These are phyloP conservation scores for Ciconia boyciana DNA, from an alignment of 2,113 vertebrate genomes.

Conservation along the genomic window DNA sequence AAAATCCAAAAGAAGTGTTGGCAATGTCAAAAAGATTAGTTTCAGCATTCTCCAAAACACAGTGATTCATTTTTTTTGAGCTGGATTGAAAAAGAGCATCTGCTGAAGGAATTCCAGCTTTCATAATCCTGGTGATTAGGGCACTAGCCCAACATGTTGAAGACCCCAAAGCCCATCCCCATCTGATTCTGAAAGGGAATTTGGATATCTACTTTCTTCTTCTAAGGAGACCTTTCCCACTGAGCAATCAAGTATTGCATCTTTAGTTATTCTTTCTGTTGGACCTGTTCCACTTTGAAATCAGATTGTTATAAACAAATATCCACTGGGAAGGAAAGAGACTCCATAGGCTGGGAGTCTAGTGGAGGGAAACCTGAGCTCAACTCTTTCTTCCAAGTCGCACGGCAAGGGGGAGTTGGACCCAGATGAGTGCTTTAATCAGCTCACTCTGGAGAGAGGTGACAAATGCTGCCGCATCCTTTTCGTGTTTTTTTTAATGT, in stretches of 20 bases:
- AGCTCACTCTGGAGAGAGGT: not conserved
- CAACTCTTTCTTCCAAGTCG: not conserved
- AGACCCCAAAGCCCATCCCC: not conserved
- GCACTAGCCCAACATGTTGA: not conserved
- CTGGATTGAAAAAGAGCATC: not conserved
- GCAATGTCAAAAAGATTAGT: slow-evolving; percentile 6
- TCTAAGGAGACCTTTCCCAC: not conserved
- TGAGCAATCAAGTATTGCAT: not conserved
- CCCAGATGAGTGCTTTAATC: not conserved
- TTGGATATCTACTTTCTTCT: not conserved
- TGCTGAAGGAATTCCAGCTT: not conserved
- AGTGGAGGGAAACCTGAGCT: not conserved
- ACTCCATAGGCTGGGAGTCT: not conserved
- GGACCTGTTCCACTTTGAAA: not conserved
- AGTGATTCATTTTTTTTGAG: not conserved
- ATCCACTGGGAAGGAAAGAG: not conserved
- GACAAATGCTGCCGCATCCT: not conserved
- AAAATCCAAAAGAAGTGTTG: not conserved
- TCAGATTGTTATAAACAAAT: not conserved
- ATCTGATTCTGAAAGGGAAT: not conserved
- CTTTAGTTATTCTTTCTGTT: not conserved
- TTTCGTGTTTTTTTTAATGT: not conserved
- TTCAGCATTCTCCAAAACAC: not conserved
- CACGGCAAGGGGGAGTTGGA: not conserved
- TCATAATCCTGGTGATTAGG: not conserved